phyloP scores from a whole-genome alignment of 2,888 invertebrate genomes.

The Cecidostiba fungosa region DNA sequence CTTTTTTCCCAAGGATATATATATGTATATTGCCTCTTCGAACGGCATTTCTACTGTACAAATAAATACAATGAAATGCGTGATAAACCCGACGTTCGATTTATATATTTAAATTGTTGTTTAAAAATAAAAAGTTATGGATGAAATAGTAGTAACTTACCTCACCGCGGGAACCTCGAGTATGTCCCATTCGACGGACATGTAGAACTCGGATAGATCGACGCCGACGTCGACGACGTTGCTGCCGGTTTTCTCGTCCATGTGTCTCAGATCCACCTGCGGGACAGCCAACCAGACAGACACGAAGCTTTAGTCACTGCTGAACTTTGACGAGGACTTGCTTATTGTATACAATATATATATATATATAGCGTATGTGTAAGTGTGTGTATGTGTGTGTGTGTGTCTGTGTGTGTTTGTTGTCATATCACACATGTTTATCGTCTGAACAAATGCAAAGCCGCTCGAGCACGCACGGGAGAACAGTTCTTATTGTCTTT shows the following conservation, averaged over 20 bases:
- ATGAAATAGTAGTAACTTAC: too few relatives aligned
- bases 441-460: conserved; percentile 13
- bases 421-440: neutral
- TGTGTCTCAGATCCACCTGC: conserved; percentile 95
- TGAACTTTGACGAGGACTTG: neutral
- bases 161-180: conserved; percentile 96
- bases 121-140: too few relatives aligned
- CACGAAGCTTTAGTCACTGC: neutral
- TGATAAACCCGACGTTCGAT: neutral
- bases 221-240: conserved; percentile 96
- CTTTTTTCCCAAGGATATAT: neutral
- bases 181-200: conserved; percentile 99
- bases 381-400: neutral
- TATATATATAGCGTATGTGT: neutral
- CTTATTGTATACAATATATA: neutral
- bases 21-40: neutral
- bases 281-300: conserved; percentile 40
- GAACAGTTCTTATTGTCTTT: conserved; percentile 19
- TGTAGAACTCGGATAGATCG: conserved; percentile 98
- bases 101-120: neutral
- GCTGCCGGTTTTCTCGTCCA: conserved; percentile 94
- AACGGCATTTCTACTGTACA: neutral
- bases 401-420: neutral
- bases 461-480: conserved; percentile 5
- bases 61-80: neutral